Evolutionary conservation across 1,140 invertebrate genomes (phyloP).

Genomic region (Zaprionus camerounensis): DNA sequence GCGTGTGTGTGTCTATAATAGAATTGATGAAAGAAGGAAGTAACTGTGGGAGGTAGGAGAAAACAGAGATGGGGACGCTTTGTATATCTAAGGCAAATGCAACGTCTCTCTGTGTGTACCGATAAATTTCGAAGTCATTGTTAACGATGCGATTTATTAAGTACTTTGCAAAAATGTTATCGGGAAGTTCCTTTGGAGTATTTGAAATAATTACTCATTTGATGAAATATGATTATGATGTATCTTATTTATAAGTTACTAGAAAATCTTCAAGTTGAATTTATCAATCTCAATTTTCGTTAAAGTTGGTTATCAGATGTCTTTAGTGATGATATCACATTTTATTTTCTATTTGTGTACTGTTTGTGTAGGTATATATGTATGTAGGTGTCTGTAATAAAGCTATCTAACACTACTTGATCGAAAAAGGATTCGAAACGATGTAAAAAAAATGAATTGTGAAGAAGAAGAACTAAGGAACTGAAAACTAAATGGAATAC

Average conservation of each 20-base stretch:
- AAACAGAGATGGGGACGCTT: background rate
- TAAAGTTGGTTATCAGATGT: background rate
- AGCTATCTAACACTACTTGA: slow-evolving; percentile 59
- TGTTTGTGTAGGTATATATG: slow-evolving; percentile 5
- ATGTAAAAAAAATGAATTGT: slow-evolving; percentile 16
- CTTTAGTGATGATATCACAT: background rate
- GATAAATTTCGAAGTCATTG: background rate
- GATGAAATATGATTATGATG: too few species aligned
- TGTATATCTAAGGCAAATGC: background rate
- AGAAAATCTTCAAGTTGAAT: background rate
- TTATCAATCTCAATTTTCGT: background rate
- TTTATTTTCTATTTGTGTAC: background rate
- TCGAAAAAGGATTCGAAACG: slow-evolving; percentile 42
- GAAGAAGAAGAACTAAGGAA: slow-evolving; percentile 33
- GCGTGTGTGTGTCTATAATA: slow-evolving; percentile 18
- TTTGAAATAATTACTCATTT: background rate
- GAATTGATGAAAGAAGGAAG: too few species aligned
- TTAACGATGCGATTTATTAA: background rate
- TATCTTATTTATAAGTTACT: too few species aligned
- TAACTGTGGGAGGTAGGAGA: background rate
- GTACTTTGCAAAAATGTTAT: background rate
- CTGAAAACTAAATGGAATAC: slow-evolving; percentile 30
- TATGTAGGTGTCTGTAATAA: slow-evolving; percentile 19
- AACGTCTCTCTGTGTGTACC: background rate
- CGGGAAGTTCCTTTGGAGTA: background rate